Conservation (phyloP, 2,888 invertebrate species). For the Phrixothrix hirtus region DNA sequence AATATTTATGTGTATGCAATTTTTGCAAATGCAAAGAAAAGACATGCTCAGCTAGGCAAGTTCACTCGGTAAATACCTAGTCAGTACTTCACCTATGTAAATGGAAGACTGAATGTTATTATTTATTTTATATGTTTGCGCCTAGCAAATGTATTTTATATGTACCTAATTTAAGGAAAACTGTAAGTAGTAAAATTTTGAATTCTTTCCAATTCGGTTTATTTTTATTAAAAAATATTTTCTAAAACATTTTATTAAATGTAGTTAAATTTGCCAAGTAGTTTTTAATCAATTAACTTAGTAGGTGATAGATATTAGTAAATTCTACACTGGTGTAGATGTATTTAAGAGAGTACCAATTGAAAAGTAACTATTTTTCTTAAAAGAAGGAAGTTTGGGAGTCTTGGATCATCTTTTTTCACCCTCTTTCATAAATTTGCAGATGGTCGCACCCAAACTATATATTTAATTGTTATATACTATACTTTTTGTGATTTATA, state of each 20-base stretch:
- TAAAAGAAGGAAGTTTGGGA: slow-evolving; percentile 37
- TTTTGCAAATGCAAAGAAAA: neutral
- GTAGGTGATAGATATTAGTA: slow-evolving; percentile 18
- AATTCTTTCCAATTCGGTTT: slow-evolving; percentile 1
- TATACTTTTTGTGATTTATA: slow-evolving; percentile 46
- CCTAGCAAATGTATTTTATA: slow-evolving; percentile 23
- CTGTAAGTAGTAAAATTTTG: slow-evolving; percentile 2
- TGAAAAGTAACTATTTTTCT: slow-evolving; percentile 50
- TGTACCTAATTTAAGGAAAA: slow-evolving; percentile 26
- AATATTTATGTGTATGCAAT: too few species aligned
- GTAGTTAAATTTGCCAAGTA: slow-evolving; percentile 16
- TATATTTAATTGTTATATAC: slow-evolving; percentile 43
- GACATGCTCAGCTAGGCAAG: neutral
- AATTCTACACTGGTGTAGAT: slow-evolving; percentile 44
- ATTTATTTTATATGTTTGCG: slow-evolving; percentile 24
- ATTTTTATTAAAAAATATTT: slow-evolving; percentile 8
- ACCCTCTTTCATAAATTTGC: neutral
- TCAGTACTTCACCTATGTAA: slow-evolving; percentile 26
- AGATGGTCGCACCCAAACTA: slow-evolving; percentile 14
- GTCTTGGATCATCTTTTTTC: slow-evolving; percentile 8
- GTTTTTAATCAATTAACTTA: slow-evolving; percentile 20
- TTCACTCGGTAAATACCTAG: slow-evolving; percentile 23
- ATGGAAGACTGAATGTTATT: slow-evolving; percentile 26
- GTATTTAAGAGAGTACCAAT: slow-evolving; percentile 47
- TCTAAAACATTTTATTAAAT: slow-evolving; percentile 9